Evolutionary conservation across 2,888 invertebrate genomes (phyloP), one percentile per base, ranked within the genome.

Genomic region (Andrena trimmerana): DNA sequence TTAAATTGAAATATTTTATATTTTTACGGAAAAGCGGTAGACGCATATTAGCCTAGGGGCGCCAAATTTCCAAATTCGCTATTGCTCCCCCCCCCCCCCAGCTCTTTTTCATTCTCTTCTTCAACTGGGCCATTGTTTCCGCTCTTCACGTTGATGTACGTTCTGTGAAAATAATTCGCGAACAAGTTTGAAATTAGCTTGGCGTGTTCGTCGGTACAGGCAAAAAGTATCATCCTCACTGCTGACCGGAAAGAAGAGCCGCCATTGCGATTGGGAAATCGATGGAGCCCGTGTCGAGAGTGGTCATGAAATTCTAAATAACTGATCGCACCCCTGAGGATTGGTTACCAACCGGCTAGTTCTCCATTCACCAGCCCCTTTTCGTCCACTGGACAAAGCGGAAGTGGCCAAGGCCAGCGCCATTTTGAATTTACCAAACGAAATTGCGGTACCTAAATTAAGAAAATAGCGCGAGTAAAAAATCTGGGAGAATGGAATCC

Each of bases 371-470:
- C 13, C 74, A 33, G 27, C 31, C 69, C 69, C 77, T 71, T 77
- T 68, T 20, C 42, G 57, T 8, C 29, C 29, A 33, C 48, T 66
- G 73, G 52, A 59, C 75, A 63, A 68, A 29, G 70, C 63, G 73
- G 16, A 65, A 75, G 69, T 24, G 42, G 59, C 42, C 69, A 27
- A 59, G 60, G 27, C 60, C 20, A 29, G 60, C 31, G 36, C 87
- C 90, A 90, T 91, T 91, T 89, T 86, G 86, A 89, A 90, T 91
- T 91, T 90, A 89, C 88, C 88, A 89, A 91, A 91, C 88, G 89
- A 88, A 91, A 91, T 91, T 92, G 91, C 88, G 8, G 86, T 90
- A 89, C 54, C 84, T 88, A 88, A 89, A 90, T 36, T 36, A 36
- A 10, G 36, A 36, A 36, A 36, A 13, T 3, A 1, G 36, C 36